Percentiles rank a stretch among this genome's conserved stretches.
phyloP scores from a whole-genome alignment of 23 tunicate genomes.

The Styela clava region DNA sequence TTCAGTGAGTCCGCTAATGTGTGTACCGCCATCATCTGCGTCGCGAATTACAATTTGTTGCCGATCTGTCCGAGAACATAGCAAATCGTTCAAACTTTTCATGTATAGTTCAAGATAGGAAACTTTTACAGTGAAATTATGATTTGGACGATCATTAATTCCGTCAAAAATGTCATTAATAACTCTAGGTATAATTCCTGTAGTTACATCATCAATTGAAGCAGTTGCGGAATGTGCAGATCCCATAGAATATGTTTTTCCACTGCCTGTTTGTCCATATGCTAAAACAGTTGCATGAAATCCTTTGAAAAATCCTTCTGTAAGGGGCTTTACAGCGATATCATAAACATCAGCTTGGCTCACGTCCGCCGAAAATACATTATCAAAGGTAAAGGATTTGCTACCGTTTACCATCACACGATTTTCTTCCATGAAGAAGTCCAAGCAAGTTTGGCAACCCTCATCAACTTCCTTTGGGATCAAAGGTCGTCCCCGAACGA shows the following conservation, averaged over 20 bases:
- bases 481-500: constrained; percentile 71
- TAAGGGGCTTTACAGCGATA: constrained; percentile 53
- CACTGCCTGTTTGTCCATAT: constrained; percentile 97
- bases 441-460: constrained; percentile 61
- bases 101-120: constrained; percentile 86
- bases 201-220: constrained; percentile 8
- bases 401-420: constrained; percentile 64
- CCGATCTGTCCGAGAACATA: constrained; percentile 26
- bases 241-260: constrained; percentile 96
- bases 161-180: constrained; percentile 61
- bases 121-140: constrained; percentile 69
- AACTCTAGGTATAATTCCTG: constrained; percentile 88
- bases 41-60: constrained; percentile 65
- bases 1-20: constrained; percentile 62
- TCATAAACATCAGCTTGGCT: constrained; percentile 60
- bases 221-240: constrained; percentile 62
- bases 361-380: constrained; percentile 50
- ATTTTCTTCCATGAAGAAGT: constrained; percentile 55
- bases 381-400: constrained; percentile 79
- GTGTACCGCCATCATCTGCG: constrained; percentile 44
- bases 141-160: constrained; percentile 29
- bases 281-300: constrained; percentile 93
- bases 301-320: constrained; percentile 79
- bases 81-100: constrained; percentile 75
- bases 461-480: constrained; percentile 59